phyloP scores from a whole-genome alignment of 2,113 vertebrate species.

The Brachypodius melanocephalos region DNA sequence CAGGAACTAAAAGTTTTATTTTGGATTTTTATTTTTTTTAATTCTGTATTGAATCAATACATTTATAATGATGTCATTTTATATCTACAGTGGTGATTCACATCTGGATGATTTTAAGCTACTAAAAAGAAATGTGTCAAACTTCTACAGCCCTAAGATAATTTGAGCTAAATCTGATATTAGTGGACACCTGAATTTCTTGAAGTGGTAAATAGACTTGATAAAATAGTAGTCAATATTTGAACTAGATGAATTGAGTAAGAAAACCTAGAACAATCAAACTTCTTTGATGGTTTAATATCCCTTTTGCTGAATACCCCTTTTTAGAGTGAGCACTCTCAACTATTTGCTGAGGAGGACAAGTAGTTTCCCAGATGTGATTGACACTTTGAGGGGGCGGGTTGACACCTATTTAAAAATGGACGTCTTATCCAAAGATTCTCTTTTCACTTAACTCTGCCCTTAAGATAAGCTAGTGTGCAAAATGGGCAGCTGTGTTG shows the following conservation, averaged over 20 bases:
- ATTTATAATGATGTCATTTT: neutral
- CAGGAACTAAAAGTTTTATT: neutral
- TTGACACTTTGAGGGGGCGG: accelerated
- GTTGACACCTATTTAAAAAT: neutral
- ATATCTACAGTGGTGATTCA: neutral
- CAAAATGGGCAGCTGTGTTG: neutral
- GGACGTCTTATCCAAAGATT: neutral
- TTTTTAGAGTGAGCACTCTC: neutral
- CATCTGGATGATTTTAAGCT: neutral
- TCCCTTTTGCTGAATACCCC: neutral
- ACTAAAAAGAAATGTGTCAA: neutral
- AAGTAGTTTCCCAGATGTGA: accelerated
- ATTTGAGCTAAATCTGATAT: neutral
- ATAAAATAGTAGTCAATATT: neutral
- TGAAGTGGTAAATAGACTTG: neutral
- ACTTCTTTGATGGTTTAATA: neutral
- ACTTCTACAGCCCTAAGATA: neutral
- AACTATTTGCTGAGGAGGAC: neutral
- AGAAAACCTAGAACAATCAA: neutral
- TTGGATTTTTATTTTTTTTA: neutral
- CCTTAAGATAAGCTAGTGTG: neutral
- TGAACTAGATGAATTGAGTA: neutral
- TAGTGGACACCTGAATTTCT: neutral
- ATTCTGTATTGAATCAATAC: neutral
- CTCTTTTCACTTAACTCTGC: neutral